phyloP scores from a whole-genome alignment of 2,113 vertebrate genomes.

The Pelmatolapia mariae region DNA sequence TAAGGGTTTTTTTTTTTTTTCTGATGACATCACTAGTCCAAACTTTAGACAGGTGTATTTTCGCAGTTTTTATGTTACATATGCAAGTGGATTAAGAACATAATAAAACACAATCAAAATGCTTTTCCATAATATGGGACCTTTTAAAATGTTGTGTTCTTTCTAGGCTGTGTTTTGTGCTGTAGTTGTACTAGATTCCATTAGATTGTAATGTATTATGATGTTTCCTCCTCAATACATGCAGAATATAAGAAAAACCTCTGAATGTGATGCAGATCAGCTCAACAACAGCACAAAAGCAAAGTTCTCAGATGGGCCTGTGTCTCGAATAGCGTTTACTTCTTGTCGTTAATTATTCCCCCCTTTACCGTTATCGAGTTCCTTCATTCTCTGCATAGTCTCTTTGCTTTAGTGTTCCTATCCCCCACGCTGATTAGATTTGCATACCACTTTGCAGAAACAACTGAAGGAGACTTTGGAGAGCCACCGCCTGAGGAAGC shows the following conservation, averaged over 20 bases:
- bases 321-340: neutral
- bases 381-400: neutral
- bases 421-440: neutral
- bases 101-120: neutral
- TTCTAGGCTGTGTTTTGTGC: neutral
- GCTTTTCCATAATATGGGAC: neutral
- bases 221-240: neutral
- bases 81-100: neutral
- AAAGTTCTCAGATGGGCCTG: neutral
- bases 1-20: neutral
- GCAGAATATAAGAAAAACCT: neutral
- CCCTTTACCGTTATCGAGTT: neutral
- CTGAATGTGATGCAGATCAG: neutral
- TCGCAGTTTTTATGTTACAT: neutral
- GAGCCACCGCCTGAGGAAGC: conserved; percentile 52
- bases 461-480: conserved; percentile 71
- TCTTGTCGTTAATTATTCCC: neutral
- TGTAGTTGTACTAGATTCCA: neutral
- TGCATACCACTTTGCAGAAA: conserved; percentile 56
- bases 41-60: neutral
- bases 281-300: neutral
- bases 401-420: neutral
- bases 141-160: neutral
- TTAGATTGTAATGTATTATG: neutral
- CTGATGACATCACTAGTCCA: neutral